Evolutionary conservation across 1,140 invertebrate genomes (phyloP).

Genomic region (Achroia grisella): DNA sequence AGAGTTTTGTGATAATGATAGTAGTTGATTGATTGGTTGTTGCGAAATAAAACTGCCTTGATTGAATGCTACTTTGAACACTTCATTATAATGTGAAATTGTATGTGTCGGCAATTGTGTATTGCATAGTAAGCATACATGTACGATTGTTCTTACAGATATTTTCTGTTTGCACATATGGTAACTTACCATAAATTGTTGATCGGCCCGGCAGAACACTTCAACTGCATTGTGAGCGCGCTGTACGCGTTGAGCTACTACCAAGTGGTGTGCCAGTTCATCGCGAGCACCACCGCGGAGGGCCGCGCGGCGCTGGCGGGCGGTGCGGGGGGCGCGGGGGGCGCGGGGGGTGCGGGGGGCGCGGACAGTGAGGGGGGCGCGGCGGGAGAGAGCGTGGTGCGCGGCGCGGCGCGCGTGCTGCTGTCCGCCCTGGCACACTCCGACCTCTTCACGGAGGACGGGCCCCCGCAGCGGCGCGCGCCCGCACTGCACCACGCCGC

Average conservation of each 20-base stretch:
- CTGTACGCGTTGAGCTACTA: constrained; percentile 93
- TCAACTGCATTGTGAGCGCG: constrained; percentile 87
- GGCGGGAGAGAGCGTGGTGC: constrained; percentile 18
- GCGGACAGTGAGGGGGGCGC: constrained; percentile 18
- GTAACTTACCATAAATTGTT: no score
- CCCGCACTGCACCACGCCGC: constrained; percentile 9
- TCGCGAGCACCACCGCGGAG: constrained; percentile 37
- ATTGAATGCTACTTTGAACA: no score
- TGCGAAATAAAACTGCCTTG: no score
- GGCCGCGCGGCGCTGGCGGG: constrained; percentile 54
- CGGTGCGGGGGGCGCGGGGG: constrained; percentile 17
- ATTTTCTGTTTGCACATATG: no score
- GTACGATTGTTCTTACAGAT: no score
- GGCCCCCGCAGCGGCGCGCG: constrained; percentile 19
- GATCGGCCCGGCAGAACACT: constrained; percentile 86
- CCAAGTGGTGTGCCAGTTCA: constrained; percentile 84
- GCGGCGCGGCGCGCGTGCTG: constrained; percentile 29
- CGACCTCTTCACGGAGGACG: constrained; percentile 49
- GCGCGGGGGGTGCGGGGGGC: constrained; percentile 12
- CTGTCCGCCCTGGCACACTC: constrained; percentile 36
- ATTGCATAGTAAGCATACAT: no score
- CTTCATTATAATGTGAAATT: no score
- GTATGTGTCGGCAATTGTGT: no score
- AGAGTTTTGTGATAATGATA: no score
- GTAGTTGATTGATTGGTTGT: no score